Evolutionary conservation across 2,113 vertebrate species (phyloP).

Genomic region (Nycticryphes semicollaris): DNA sequence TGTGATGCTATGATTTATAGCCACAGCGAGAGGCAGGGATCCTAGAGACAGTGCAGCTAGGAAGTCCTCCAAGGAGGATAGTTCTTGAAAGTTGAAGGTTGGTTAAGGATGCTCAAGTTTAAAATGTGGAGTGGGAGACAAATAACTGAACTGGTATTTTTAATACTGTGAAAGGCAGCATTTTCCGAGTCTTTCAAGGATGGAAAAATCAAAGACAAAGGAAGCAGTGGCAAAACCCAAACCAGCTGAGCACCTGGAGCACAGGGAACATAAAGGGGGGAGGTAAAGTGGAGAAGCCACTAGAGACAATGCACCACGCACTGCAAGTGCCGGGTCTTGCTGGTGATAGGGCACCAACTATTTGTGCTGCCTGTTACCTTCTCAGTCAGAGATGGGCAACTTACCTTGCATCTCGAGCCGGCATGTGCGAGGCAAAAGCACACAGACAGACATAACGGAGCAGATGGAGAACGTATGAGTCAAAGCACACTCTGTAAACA

Average conservation of each 20-base stretch:
- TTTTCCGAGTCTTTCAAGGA: neutral
- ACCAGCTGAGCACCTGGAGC: neutral
- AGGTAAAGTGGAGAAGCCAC: neutral
- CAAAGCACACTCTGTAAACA: slow-evolving; percentile 5
- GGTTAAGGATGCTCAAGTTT: neutral
- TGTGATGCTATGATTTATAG: neutral
- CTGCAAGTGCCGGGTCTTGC: neutral
- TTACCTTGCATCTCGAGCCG: neutral
- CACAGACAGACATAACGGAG: neutral
- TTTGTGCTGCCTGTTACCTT: neutral
- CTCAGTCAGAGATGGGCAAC: neutral
- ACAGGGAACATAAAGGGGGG: neutral
- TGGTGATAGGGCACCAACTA: neutral
- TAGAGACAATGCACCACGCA: neutral
- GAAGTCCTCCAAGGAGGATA: neutral
- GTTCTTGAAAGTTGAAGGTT: neutral
- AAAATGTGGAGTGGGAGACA: neutral
- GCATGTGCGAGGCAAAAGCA: neutral
- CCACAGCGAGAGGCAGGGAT: neutral
- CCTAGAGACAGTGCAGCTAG: neutral
- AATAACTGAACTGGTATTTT: neutral
- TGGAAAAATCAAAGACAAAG: neutral
- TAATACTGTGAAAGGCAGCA: neutral
- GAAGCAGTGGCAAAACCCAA: neutral
- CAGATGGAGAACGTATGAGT: slow-evolving; percentile 45